Evolutionary conservation across 2,113 vertebrate species (phyloP), one percentile per base, ranked within the genome.

Genomic region (Sylvia atricapilla): DNA sequence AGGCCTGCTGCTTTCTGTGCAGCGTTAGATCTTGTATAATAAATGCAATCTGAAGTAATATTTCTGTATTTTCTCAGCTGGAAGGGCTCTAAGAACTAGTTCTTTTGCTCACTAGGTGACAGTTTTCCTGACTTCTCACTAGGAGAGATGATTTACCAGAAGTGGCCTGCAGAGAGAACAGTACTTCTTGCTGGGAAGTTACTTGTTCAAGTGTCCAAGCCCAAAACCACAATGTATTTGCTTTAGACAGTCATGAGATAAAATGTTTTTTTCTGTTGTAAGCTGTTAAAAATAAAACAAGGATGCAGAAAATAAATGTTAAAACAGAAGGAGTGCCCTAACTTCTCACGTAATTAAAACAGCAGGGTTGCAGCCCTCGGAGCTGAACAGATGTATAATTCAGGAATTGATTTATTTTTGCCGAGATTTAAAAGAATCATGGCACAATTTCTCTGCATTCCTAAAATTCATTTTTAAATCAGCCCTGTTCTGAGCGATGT

Each of bases 261-360:
- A 82, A 15, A 23, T 1, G 19, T 92, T 90, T 83, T 96, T 96
- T 84, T 95, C 89, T 95, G 60, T 84, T 95, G 58, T 83, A 84
- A 89, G 81, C 74, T 86, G 87, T 95, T 96, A 94, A 95, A 97
- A 97, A 94, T 95, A 95, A 96, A 95, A 63, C 76, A 62, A 58
- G 46, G 72, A 87, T 89, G 66, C 89, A 90, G 87, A 94, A 95
- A 94, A 94, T 46, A 82, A 91, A 46, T 87, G 60, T 53, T 86
- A 79, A 67, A 93, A 50, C 53, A 89, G 81, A 94, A 91, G 74
- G 53, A 91, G 79, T 1, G 3, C 52, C 56, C 63, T 75, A 76
- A 69, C 69, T 94, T 94, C 77, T 86, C 79, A 76, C 13, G 5
- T 56, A 79, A 81, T 87, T 87, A 27, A 47, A 77, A 8, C 72